Evolutionary conservation across 1,140 invertebrate species (phyloP).

Genomic region (Oreohelix idahoensis): DNA sequence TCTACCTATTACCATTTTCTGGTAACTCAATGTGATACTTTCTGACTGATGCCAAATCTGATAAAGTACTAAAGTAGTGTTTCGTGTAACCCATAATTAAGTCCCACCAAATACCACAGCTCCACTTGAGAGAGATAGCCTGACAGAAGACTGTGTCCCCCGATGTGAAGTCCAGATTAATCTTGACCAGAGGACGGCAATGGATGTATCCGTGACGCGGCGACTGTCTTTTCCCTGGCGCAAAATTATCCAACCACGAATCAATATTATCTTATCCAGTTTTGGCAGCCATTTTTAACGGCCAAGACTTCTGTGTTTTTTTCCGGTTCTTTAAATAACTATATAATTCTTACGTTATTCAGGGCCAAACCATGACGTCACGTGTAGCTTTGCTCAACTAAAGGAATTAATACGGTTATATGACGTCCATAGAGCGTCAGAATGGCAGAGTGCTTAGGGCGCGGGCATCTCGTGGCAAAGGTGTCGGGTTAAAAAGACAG

Average conservation of each 20-base stretch:
- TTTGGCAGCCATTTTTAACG: neutral
- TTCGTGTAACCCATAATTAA: neutral
- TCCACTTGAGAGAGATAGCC: neutral
- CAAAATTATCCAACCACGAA: neutral
- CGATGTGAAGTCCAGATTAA: neutral
- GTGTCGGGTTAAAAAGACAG: no score
- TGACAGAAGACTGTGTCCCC: neutral
- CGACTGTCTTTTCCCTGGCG: neutral
- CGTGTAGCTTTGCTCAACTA: no score
- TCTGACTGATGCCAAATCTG: neutral
- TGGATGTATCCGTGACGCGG: neutral
- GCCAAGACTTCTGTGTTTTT: no score
- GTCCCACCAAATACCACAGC: neutral
- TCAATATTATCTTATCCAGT: neutral
- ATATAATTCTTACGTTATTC: no score
- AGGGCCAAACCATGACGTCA: no score
- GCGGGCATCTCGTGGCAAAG: no score
- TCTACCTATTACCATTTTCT: no score
- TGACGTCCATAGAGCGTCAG: no score
- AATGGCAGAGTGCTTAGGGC: no score
- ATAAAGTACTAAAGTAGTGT: neutral
- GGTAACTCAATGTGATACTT: no score
- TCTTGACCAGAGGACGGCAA: neutral
- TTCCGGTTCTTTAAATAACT: no score
- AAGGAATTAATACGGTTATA: no score